Evolutionary conservation across 2,797 vertebrate genomes (phyloP), one percentile per base, ranked within the genome.

Genomic region (Danionella dracula): DNA sequence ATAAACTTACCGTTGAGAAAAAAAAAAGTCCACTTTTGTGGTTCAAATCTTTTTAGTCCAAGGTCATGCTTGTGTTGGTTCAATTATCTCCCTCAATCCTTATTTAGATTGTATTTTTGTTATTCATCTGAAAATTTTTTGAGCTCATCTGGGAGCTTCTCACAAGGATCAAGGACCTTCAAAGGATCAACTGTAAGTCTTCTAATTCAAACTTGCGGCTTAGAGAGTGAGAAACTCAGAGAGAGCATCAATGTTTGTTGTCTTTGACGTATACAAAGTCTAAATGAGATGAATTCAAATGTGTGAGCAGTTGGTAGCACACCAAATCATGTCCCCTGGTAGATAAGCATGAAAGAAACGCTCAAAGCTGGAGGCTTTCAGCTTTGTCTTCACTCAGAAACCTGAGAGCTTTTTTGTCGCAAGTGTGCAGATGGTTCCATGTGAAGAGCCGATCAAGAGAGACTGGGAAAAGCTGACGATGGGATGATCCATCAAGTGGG

Each of bases 161-260:
- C 29, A 56, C 48, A 23, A 20, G 51, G 17, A 74, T 71, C 50
- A 45, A 60, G 38, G 37, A 66, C 37, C 51, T 69, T 32, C 45
- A 51, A 44, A 61, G 55, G 35, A 70, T 71, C 38, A 57, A 64
- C 15, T 66, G 6, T 54, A 65, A 66, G 71, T 76, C 68, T 69
- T 53, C 40, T 57, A 66, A 62, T 62, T 66, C 55, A 35, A 32
- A 42, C 48, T 29, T 15, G 4, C 16, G 23, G 34, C 21, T 37
- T 27, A 62, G 29, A 4, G 27, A 54, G 9, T 64, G 9, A 11
- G 17, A 23, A 9, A 42, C 12, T 21, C 1, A 11, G 37, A 21
- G 15, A 31, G n/a, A 17, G 12, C 41, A 17, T 8, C 9, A 55
- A 20, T 57, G 15, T 38, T 19, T 46, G 10, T 17, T 20, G 12